Conservation (phyloP, 2,113 vertebrate genomes). For the Natator depressus region DNA sequence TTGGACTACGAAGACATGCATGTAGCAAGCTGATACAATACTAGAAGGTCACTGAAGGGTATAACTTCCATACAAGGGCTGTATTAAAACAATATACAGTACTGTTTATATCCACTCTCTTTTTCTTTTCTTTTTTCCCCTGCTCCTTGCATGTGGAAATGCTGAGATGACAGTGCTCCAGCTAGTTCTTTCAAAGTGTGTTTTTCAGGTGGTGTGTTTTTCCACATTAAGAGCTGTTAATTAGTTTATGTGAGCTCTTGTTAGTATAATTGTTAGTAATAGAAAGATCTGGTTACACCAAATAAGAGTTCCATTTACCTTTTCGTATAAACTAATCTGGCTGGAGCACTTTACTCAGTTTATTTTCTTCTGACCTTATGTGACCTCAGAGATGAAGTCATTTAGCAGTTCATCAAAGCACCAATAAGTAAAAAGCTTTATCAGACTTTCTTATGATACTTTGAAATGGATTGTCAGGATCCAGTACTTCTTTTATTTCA, state of each 20-base stretch:
- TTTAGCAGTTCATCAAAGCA: conserved; percentile 70
- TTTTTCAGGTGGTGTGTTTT: conserved; percentile 20
- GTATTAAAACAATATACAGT: conserved; percentile 85
- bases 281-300: not conserved
- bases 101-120: conserved; percentile 75
- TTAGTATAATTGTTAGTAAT: not conserved
- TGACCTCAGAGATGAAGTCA: conserved; percentile 75
- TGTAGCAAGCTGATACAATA: conserved; percentile 84
- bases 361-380: conserved; percentile 70
- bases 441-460: conserved; percentile 38
- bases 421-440: conserved; percentile 55
- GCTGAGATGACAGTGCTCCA: conserved; percentile 81
- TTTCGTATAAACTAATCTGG: conserved; percentile 59
- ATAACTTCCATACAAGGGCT: conserved; percentile 87
- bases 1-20: conserved; percentile 93
- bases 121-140: conserved; percentile 69
- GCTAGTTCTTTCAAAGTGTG: conserved; percentile 66
- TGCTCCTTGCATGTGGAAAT: conserved; percentile 85
- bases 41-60: conserved; percentile 88
- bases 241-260: not conserved
- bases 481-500: conserved; percentile 30
- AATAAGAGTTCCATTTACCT: not conserved
- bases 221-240: not conserved
- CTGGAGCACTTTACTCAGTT: conserved; percentile 75
- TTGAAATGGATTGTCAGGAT: conserved; percentile 49